Evolutionary conservation across 2,888 invertebrate genomes (phyloP), one percentile per base, ranked within the genome.

Genomic region (Merodon equestris): DNA sequence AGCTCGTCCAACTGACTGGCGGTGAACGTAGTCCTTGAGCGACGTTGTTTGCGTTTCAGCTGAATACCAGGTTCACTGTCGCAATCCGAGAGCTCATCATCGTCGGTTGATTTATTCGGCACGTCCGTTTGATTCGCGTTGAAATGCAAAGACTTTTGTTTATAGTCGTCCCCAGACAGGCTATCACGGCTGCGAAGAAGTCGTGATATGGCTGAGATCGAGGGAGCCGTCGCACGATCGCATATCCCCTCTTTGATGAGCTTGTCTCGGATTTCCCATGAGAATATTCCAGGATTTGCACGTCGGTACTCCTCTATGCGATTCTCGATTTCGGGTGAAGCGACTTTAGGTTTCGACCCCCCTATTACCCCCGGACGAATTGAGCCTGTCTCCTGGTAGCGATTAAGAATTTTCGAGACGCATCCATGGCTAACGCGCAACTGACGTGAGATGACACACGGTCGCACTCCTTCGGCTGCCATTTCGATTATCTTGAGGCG

Each of bases 371-470:
- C 97, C 1, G 98, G 98, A 73, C 97, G 92, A 84, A 98, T 97
- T 85, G 96, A 96, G 74, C 98, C 98, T 45, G 97, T 98, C 90
- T 98, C 97, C 90, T 97, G 95, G 89, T 96, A 97, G 84, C 97
- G 92, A 88, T 97, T 97, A 81, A 98, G 91, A 83, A 98, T 98
- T 90, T 98, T 98, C 85, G 97, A 97, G 76, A 98, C 98, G 89
- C 98, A 98, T 53, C 98, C 98, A 86, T 98, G 98, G 0, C 96
- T 97, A 45, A 98, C 98, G 44, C 97, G 91, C 34, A 98, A 90
- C 88, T 97, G 97, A 5, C 98, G 92, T 10, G 96, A 97, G 87
- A 99, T 99, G 84, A 97, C 96, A 87, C 98, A 98, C 19, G 98
- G 98, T 17, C 98, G 91, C 10, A 98, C 94, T 12, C 98, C 98